These are phyloP conservation scores for Hanleya hanleyi DNA, from an alignment of 2,888 invertebrate genomes.

Conservation along the genomic window DNA sequence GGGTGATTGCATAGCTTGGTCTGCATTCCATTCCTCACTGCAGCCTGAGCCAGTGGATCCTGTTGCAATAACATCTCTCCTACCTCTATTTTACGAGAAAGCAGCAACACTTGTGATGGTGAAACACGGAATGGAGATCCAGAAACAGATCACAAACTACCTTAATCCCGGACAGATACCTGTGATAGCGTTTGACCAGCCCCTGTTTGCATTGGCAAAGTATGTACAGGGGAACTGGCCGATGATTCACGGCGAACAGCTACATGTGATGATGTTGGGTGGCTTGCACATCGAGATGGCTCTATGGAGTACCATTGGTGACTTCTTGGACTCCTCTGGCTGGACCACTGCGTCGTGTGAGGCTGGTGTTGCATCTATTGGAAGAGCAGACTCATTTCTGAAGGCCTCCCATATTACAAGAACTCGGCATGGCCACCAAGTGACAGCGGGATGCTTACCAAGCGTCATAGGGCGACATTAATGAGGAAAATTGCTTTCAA, in stretches of 20 bases:
- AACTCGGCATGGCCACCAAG: too few relatives aligned
- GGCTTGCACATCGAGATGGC: slow-evolving; percentile 4
- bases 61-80: not conserved
- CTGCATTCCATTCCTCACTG: not conserved
- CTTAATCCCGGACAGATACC: not conserved
- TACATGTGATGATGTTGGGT: not conserved
- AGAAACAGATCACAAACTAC: not conserved
- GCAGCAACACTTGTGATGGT: not conserved
- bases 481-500: too few relatives aligned
- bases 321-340: not conserved
- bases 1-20: not conserved
- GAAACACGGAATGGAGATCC: not conserved
- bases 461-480: too few relatives aligned
- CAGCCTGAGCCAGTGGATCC: not conserved
- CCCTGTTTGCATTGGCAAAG: too few relatives aligned
- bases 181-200: not conserved
- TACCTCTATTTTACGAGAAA: not conserved
- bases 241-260: not conserved
- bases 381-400: not conserved
- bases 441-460: too few relatives aligned
- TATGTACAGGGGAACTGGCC: not conserved
- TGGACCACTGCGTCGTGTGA: not conserved
- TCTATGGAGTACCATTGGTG: not conserved
- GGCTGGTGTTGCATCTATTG: not conserved
- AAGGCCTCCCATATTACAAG: not conserved